Conservation (phyloP, 2,113 vertebrate genomes). For the Perca fluviatilis region DNA sequence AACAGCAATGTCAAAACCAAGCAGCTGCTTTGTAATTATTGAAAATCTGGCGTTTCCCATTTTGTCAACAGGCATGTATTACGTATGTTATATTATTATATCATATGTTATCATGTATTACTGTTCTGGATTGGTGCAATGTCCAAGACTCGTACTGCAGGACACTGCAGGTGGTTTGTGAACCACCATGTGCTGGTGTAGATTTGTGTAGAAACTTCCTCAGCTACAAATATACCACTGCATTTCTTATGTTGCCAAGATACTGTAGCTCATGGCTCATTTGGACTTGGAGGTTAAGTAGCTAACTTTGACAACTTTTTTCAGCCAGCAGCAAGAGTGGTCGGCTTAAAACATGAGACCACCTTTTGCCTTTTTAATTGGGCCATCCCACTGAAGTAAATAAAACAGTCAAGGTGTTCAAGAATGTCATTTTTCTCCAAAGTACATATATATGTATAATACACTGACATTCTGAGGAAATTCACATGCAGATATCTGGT, state of each 20-base stretch:
- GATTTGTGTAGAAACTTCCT: slow-evolving; percentile 10
- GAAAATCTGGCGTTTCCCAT: not conserved
- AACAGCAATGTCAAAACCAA: not conserved
- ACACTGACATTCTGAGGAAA: not conserved
- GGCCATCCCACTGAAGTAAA: not conserved
- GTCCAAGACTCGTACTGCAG: not conserved
- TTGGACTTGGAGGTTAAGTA: slow-evolving; percentile 43
- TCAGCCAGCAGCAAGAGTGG: not conserved
- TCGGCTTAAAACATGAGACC: not conserved
- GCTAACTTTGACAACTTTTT: slow-evolving; percentile 29
- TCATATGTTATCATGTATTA: too few species aligned
- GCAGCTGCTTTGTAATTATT: not conserved
- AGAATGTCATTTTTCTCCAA: not conserved
- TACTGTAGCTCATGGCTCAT: slow-evolving; percentile 42
- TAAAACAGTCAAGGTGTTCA: not conserved
- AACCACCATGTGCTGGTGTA: not conserved
- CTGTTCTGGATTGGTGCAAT: not conserved
- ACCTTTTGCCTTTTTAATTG: not conserved
- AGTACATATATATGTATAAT: too few species aligned
- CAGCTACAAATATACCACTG: not conserved
- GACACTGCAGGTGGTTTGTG: not conserved
- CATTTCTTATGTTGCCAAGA: slow-evolving; percentile 60
- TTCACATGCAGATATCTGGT: not conserved
- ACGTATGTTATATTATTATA: too few species aligned
- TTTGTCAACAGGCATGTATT: not conserved